Base-by-base conservation (phyloP, 1,140 invertebrate genomes). In the Elysia chlorotica region DNA sequence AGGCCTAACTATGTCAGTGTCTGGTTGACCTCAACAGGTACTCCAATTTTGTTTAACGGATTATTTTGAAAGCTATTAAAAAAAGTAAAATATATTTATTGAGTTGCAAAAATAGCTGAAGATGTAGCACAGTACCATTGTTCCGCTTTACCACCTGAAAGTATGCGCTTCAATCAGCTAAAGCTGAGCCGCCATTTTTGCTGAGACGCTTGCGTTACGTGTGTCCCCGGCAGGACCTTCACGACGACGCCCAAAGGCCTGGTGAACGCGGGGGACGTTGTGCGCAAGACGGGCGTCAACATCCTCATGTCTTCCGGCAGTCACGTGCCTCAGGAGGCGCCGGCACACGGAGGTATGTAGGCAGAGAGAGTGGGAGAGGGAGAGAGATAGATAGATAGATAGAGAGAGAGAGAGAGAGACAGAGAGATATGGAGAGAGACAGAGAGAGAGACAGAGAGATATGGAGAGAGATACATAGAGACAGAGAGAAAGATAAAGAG, bases 251-350 rank as follows among this genome's bases (percentile, higher is more conserved):
- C 68, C 37, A 71, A 71, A 30, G 68, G 68, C 2, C 56, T 71
- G 3, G 31, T 71, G 56, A 71, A 62, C 25, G 68, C 68, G 5
- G 68, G 68, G 2, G 68, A 71, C 57, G 62, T 71, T 25, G 36
- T 61, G 6, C 41, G 68, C 10, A 71, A 71, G 68, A 71, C 68
- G 2, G 62, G 68, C 33, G 31, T 71, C 57, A 71, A 71, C 57
- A 61, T 33, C 31, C 28, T 71, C 17, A 71, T 71, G 68, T 71
- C 56, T 4, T 38, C 68, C 21, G 68, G 68, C 68, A 71, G 28
- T 37, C 35, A 54, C 33, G 14, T 69, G 2, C 35, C 10, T 5
- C 48, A 41, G 28, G 30, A 69, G 23, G 41, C 41, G 10, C 41
- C 10, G n/a, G 25, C 28, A 10, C 6, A 59, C 28, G 6, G 17